phyloP scores from a whole-genome alignment of 2,888 invertebrate genomes.

The Volucella zonaria region DNA sequence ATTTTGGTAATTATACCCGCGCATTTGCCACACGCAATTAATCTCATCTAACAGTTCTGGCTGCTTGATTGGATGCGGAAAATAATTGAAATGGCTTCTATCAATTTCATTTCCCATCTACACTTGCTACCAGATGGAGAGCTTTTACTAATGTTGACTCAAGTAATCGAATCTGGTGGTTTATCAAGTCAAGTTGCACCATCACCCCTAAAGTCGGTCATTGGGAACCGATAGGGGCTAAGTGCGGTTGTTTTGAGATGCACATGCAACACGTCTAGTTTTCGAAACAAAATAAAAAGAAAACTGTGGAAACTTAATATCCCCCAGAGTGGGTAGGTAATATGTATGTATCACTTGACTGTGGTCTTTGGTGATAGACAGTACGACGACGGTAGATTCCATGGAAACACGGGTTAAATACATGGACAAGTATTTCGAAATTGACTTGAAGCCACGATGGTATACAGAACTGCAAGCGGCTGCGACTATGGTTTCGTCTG shows the following conservation, averaged over 20 bases:
- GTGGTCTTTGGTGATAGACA: slow-evolving; percentile 8
- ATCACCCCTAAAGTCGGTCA: slow-evolving; percentile 6
- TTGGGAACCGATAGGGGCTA: neutral
- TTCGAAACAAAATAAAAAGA: slow-evolving; percentile 45
- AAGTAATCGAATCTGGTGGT: neutral
- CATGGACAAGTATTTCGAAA: too few species aligned
- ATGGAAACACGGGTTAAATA: too few species aligned
- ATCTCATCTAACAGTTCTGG: slow-evolving; percentile 5
- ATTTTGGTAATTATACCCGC: neutral
- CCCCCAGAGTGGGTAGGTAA: slow-evolving; percentile 35
- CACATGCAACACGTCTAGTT: slow-evolving; percentile 12
- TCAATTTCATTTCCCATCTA: slow-evolving; percentile 1
- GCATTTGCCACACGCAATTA: slow-evolving; percentile 19
- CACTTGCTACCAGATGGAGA: neutral
- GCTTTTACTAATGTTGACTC: neutral
- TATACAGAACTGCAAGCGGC: too few species aligned
- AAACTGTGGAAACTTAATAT: slow-evolving; percentile 51
- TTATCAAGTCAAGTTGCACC: slow-evolving; percentile 9
- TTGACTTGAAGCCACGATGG: too few species aligned
- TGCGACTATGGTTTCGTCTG: too few species aligned
- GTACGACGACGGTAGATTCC: neutral
- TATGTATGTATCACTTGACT: neutral
- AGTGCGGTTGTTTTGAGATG: neutral
- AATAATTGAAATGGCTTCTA: slow-evolving; percentile 5
- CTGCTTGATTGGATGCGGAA: slow-evolving; percentile 9